Percentiles rank a stretch among this genome's conserved stretches.
phyloP scores from a whole-genome alignment of 2,113 vertebrate genomes.

The Apodemus speciosus region DNA sequence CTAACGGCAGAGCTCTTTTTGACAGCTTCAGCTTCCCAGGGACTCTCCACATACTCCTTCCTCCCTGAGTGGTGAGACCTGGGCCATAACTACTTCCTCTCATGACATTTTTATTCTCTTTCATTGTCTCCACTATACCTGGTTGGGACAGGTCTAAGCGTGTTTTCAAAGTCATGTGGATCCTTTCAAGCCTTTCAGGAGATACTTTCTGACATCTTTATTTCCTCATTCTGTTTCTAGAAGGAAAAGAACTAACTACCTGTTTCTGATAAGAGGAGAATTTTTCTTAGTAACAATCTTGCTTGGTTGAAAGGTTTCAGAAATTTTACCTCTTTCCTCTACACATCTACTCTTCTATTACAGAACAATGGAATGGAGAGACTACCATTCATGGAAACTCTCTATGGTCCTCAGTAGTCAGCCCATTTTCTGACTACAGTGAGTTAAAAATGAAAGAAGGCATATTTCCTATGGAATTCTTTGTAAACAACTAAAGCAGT shows the following conservation, averaged over 20 bases:
- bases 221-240: neutral
- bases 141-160: neutral
- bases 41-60: neutral
- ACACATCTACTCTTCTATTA: neutral
- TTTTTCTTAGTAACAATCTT: neutral
- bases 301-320: neutral
- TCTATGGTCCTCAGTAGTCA: neutral
- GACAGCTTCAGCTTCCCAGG: neutral
- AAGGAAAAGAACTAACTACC: neutral
- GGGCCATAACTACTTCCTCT: fast-evolving
- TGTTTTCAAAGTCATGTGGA: conserved; percentile 2
- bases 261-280: neutral
- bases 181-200: neutral
- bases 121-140: neutral
- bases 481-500: neutral
- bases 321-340: neutral
- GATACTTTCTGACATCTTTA: neutral
- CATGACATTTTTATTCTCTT: neutral
- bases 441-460: neutral
- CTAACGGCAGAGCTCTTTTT: neutral
- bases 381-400: fast-evolving
- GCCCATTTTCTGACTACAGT: neutral
- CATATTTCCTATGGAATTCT: neutral
- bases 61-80: neutral
- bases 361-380: fast-evolving